These are phyloP conservation scores for Parnassius mnemosyne DNA, from an alignment of 2,888 invertebrate species.

Conservation along the genomic window DNA sequence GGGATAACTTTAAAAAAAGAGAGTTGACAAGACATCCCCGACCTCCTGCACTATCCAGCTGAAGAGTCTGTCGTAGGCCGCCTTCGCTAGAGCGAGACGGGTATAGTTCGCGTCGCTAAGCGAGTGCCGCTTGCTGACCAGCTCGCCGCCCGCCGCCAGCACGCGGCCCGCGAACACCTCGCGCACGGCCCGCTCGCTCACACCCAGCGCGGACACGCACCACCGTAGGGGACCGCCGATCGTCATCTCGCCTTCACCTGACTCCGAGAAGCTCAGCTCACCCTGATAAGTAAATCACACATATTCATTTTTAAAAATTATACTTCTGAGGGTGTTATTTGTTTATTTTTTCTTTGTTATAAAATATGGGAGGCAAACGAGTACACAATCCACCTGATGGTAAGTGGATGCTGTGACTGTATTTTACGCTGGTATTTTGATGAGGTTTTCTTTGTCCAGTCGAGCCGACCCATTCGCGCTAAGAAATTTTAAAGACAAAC, in stretches of 20 bases:
- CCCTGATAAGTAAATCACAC: conserved; percentile 55
- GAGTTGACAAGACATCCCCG: conserved; percentile 5
- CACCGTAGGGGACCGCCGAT: conserved; percentile 72
- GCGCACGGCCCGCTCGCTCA: conserved; percentile 76
- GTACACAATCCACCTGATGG: too few relatives aligned
- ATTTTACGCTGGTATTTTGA: too few relatives aligned
- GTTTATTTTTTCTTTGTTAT: too few relatives aligned
- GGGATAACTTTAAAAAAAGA: too few relatives aligned
- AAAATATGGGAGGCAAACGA: too few relatives aligned
- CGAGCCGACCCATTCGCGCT: too few relatives aligned
- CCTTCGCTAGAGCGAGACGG: conserved; percentile 95
- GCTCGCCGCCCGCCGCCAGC: conserved; percentile 92
- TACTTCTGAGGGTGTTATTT: too few relatives aligned
- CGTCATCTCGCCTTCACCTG: conserved; percentile 74
- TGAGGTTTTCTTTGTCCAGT: too few relatives aligned
- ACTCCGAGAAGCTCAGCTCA: conserved; percentile 52
- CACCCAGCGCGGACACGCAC: conserved; percentile 79
- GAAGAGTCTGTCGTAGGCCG: conserved; percentile 96
- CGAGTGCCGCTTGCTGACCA: conserved; percentile 90
- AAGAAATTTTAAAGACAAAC: too few relatives aligned
- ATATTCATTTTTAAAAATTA: too few relatives aligned
- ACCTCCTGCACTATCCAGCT: conserved; percentile 92
- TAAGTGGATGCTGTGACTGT: too few relatives aligned
- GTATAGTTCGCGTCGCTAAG: conserved; percentile 92
- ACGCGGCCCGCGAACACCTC: conserved; percentile 91